These are phyloP conservation scores for Chelon labrosus DNA, from an alignment of 2,797 vertebrate genomes.

Conservation along the genomic window DNA sequence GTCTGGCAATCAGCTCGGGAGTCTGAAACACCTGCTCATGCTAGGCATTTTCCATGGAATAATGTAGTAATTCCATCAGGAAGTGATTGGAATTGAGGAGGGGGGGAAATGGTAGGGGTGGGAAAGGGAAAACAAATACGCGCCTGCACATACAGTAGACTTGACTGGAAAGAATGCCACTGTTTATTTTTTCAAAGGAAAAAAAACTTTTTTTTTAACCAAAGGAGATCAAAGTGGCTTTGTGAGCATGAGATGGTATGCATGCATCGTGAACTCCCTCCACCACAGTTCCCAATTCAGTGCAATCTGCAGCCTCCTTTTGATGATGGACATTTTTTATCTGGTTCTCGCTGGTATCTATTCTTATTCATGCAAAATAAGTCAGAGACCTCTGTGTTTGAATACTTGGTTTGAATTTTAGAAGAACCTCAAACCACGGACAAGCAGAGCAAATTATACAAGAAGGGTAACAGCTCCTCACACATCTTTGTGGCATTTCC, in stretches of 20 bases:
- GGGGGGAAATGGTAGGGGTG: constrained; percentile 19
- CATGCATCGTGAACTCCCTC: constrained; percentile 22
- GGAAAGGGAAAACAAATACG: constrained; percentile 75
- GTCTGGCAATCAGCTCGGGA: constrained; percentile 81
- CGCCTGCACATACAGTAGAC: constrained; percentile 73
- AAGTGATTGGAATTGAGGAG: constrained; percentile 77
- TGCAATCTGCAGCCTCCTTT: constrained; percentile 56
- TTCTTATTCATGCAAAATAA: constrained; percentile 73
- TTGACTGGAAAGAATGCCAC: constrained; percentile 81
- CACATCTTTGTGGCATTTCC: constrained; percentile 69
- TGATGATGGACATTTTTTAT: constrained; percentile 42
- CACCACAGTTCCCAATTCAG: constrained; percentile 29
- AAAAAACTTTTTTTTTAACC: constrained; percentile 63
- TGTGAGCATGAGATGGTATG: constrained; percentile 69
- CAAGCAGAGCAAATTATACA: constrained; percentile 88
- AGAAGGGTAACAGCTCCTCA: constrained; percentile 82
- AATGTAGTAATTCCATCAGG: constrained; percentile 83
- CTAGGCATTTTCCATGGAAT: constrained; percentile 83
- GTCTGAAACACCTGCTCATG: constrained; percentile 83
- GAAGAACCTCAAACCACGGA: constrained; percentile 81
- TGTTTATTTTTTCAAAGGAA: constrained; percentile 78
- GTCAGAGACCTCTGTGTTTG: constrained; percentile 67
- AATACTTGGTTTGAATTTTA: constrained; percentile 79
- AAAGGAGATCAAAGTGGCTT: constrained; percentile 71
- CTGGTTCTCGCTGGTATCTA: constrained; percentile 67